Evolutionary conservation across 2,888 invertebrate genomes (phyloP), one percentile per base, ranked within the genome.

Genomic region (Ichneumon xanthorius): DNA sequence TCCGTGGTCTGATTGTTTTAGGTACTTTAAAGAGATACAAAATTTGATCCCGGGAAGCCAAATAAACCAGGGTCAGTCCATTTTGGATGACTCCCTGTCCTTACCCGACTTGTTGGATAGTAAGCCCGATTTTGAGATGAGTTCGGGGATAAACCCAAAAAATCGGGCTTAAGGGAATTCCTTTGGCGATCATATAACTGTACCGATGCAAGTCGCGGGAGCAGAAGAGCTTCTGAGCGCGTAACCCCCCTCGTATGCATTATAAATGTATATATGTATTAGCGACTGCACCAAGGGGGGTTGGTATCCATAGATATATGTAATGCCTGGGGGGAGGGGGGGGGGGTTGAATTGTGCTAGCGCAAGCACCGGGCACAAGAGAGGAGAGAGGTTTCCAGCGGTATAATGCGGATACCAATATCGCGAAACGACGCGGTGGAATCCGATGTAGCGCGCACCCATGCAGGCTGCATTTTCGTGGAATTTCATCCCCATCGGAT

Each of bases 391-490:
- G 45, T 67, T 68, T 61, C 63, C 63, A 6, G 73, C 72, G 77
- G 80, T 84, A 81, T 81, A 80, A 84, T 84, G 72, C 80, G 77
- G 84, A 78, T 81, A 80, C 84, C 80, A 81, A 84, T 84, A 84
- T 81, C 77, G 55, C 77, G 84, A 81, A 84, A 84, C 80, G 77
- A 84, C 77, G 80, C 53, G 40, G 72, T 45, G 84, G 84, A 84
- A 84, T 84, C 73, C 77, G 67, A 72, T 77, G 77, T 63, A 63
- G 26, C 77, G 68, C 48, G 61, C 77, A 81, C 53, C 77, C 77
- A 67, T 63, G 63, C 63, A 30, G 63, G 30, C 63, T 33, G 63
- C 61, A 81, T 73, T 81, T 84, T 73, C 76, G 77, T 81, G 84
- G 80, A 84, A 84, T 84, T 80, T 80, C 63, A 63, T 63, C 37